These are phyloP conservation scores for Monochamus alternatus DNA, from an alignment of 2,888 invertebrate genomes.

Conservation along the genomic window DNA sequence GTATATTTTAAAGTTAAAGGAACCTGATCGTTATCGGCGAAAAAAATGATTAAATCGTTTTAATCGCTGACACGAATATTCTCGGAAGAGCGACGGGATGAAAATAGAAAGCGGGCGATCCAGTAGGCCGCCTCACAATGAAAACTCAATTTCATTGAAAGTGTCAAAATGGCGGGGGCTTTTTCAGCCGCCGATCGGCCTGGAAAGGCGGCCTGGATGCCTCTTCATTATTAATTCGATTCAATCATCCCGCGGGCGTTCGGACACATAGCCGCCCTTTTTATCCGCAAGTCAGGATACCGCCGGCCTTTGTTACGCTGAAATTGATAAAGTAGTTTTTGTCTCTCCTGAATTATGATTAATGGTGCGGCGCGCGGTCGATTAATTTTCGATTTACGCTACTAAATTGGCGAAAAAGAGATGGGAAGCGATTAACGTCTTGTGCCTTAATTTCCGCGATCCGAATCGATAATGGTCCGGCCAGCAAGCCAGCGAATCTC, in stretches of 20 bases:
- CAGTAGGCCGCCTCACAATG: background rate
- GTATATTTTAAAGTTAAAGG: background rate
- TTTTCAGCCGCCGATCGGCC: constrained; percentile 7
- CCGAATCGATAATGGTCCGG: constrained; percentile 20
- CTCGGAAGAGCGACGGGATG: background rate
- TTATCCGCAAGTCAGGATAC: constrained; percentile 50
- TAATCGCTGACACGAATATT: background rate
- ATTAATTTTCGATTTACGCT: constrained; percentile 56
- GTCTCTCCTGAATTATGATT: constrained; percentile 62
- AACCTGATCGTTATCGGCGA: background rate
- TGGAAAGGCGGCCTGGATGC: constrained; percentile 20
- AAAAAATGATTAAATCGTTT: background rate
- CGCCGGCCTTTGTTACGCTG: constrained; percentile 57
- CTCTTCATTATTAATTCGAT: constrained; percentile 30
- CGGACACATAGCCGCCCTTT: constrained; percentile 33
- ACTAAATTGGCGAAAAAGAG: constrained; percentile 39
- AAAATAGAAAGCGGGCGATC: background rate
- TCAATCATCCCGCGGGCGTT: constrained; percentile 19
- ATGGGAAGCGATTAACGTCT: constrained; percentile 42
- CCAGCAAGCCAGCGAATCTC: background rate
- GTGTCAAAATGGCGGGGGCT: constrained; percentile 9
- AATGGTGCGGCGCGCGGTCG: constrained; percentile 54
- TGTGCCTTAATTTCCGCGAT: constrained; percentile 33
- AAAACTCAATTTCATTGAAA: constrained; percentile 14
- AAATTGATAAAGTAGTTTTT: constrained; percentile 66